Conservation (phyloP, 2,797 vertebrate genomes). For the Columba guinea region DNA sequence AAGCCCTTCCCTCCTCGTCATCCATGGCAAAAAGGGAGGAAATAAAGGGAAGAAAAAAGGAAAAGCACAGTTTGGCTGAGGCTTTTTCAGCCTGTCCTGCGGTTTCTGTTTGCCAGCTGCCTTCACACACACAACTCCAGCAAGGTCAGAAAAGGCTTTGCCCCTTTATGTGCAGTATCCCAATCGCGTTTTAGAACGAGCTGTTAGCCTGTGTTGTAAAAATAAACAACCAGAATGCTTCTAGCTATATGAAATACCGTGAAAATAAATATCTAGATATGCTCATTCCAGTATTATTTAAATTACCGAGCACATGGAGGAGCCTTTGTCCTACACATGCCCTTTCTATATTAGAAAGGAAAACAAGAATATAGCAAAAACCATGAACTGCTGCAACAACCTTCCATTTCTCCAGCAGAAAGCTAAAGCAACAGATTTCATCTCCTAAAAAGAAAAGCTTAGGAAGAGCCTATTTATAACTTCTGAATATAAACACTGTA, state of each 20-base stretch:
- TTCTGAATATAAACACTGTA: not conserved
- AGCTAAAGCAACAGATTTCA: slow-evolving; percentile 56
- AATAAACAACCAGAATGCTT: not conserved
- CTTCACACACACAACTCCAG: slow-evolving; percentile 32
- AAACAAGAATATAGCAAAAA: slow-evolving; percentile 13
- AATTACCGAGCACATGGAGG: not conserved
- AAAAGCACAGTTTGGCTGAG: slow-evolving; percentile 26
- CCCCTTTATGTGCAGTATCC: not conserved
- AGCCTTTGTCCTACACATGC: slow-evolving; percentile 13
- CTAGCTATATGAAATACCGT: not conserved
- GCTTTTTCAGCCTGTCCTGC: slow-evolving; percentile 40
- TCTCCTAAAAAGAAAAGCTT: not conserved
- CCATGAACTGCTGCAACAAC: not conserved
- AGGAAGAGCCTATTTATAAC: slow-evolving; percentile 11
- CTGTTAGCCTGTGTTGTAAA: not conserved
- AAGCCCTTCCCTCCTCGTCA: slow-evolving; percentile 63
- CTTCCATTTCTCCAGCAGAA: slow-evolving; percentile 29
- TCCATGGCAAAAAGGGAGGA: slow-evolving; percentile 20
- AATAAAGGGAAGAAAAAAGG: not conserved
- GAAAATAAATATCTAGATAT: not conserved
- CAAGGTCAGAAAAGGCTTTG: slow-evolving; percentile 50
- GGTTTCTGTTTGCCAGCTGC: slow-evolving; percentile 31
- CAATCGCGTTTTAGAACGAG: not conserved
- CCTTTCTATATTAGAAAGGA: not conserved
- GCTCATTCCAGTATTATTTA: not conserved